Conservation (phyloP, 2,113 vertebrate species). For the Sceloporus undulatus region DNA sequence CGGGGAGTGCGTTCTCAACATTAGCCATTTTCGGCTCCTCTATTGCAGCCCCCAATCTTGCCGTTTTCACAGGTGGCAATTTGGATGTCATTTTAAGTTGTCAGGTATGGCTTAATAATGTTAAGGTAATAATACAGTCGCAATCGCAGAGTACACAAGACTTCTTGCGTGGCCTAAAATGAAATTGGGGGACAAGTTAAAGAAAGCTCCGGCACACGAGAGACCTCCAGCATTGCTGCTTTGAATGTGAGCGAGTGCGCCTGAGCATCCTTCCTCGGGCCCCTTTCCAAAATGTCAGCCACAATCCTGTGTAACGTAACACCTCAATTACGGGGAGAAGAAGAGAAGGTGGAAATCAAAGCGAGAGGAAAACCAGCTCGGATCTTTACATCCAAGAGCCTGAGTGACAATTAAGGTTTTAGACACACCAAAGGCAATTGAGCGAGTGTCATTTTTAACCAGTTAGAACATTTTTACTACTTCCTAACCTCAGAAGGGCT, state of each 20-base stretch:
- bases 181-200: background rate
- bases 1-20: conserved; percentile 19
- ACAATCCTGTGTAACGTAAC: conserved; percentile 56
- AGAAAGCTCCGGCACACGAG: conserved; percentile 16
- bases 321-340: conserved; percentile 70
- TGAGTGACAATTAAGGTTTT: conserved; percentile 70
- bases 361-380: conserved; percentile 43
- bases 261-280: too few species aligned
- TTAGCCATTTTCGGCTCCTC: conserved; percentile 43
- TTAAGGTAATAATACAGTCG: background rate
- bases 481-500: conserved; percentile 72
- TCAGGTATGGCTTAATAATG: conserved; percentile 37
- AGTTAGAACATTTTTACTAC: conserved; percentile 72
- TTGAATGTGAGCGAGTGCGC: too few species aligned
- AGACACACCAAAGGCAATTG: conserved; percentile 73
- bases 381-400: conserved; percentile 64
- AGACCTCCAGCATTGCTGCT: too few species aligned
- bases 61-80: conserved; percentile 34
- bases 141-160: background rate
- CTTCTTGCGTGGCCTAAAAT: background rate
- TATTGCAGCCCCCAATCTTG: conserved; percentile 32
- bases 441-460: conserved; percentile 71
- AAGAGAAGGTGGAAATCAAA: conserved; percentile 50
- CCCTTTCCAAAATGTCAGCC: conserved; percentile 36
- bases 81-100: conserved; percentile 38